phyloP scores from a whole-genome alignment of 64 coral and sea anemone genomes.

The Anthopleura sola region DNA sequence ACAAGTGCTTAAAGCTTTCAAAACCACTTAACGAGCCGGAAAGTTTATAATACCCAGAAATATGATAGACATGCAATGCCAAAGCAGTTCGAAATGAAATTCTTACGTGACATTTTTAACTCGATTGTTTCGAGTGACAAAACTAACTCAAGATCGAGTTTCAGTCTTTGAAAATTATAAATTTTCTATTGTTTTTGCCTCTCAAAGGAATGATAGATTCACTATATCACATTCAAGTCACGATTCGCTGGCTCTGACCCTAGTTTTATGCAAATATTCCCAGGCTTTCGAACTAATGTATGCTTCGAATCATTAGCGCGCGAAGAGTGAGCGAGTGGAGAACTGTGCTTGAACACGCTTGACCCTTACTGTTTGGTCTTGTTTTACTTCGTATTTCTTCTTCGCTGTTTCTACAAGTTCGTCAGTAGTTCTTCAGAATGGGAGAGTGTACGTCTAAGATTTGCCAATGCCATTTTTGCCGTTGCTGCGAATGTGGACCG shows the following conservation, averaged over 20 bases:
- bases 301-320: neutral
- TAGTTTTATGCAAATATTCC: neutral
- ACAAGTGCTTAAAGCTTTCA: too few species aligned
- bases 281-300: neutral
- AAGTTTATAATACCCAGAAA: too few species aligned
- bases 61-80: too few species aligned
- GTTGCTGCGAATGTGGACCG: conserved; percentile 66
- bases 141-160: neutral
- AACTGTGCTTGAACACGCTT: neutral
- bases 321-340: neutral
- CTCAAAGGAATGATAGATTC: neutral
- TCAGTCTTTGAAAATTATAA: neutral
- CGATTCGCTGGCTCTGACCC: neutral
- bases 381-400: neutral
- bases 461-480: conserved; percentile 81
- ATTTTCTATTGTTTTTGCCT: neutral
- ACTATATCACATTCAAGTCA: neutral
- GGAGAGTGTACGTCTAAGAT: conserved; percentile 76
- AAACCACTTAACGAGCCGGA: too few species aligned
- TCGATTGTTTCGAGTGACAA: neutral
- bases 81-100: too few species aligned
- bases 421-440: conserved; percentile 30
- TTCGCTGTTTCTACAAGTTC: neutral
- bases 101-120: neutral
- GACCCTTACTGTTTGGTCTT: neutral